Base-by-base conservation (phyloP, 2,888 invertebrate species). In the Meghimatium bilineatum region DNA sequence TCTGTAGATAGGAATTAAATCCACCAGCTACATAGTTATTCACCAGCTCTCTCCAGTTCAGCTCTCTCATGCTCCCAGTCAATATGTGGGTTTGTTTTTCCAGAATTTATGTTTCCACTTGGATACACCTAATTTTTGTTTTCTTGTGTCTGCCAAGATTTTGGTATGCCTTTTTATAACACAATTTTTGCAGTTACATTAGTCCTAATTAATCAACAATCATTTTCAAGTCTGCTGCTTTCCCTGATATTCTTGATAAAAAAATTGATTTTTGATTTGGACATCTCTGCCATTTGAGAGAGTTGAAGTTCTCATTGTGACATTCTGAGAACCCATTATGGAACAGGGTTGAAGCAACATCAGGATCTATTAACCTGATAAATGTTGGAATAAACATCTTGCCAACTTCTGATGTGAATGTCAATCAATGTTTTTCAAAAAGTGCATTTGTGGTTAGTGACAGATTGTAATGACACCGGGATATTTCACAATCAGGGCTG, bases 321-420 rank as follows among this genome's bases (percentile, higher is more conserved):
- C 44, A 44, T 44, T 44, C 44, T 44, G 44, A 44, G 44, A 8
- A 12, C 44, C 44, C 80, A 79, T 80, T 6, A 63, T 74, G 3
- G 75, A 72, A 84, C 78, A 83, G 17, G 72, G 36, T 32, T 63
- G 66, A 14, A 80, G 69, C 17, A 80, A 29, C 32, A n/a, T 84
- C 75, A 49, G 80, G 49, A 17, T n/a, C n/a, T 74, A 80, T 80
- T n/a, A 79, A 72, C 14, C 84, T 34, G n/a, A n/a, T n/a, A n/a
- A n/a, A n/a, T n/a, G n/a, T n/a, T n/a, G n/a, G 3, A 56, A n/a
- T 12, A 83, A n/a, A 60, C 5, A 83, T 60, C 6, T 79, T 63
- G 26, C 14, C 5, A 3, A 34, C 63, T 29, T 63, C 52, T n/a
- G 32, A 17, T 8, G 63, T 63, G 1, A 34, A n/a, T 56, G 69